These are phyloP conservation scores for Sinelater perroti DNA, from an alignment of 2,888 invertebrate genomes.

Conservation along the genomic window DNA sequence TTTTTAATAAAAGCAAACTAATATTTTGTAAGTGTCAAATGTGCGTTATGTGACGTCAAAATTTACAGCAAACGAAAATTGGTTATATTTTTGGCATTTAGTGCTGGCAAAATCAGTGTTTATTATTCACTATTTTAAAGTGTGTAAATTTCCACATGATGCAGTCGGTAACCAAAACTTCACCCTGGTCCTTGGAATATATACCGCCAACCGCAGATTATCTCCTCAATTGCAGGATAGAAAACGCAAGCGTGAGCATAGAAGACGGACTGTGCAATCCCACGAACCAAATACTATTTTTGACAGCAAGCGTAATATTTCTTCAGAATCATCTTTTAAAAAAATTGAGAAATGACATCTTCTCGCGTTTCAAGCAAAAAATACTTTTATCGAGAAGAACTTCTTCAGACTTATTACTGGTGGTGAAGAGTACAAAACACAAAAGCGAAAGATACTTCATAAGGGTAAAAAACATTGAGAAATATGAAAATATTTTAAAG, in stretches of 20 bases:
- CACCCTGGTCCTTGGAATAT: conserved; percentile 7
- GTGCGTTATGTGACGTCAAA: not conserved
- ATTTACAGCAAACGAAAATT: not conserved
- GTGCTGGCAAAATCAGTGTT: not conserved
- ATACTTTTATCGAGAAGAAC: not conserved
- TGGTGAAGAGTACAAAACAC: conserved; percentile 39
- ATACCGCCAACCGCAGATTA: conserved; percentile 26
- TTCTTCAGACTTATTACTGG: conserved; percentile 43
- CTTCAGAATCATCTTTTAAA: conserved; percentile 42
- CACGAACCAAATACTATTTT: conserved; percentile 40
- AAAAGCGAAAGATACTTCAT: conserved; percentile 40
- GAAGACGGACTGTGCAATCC: conserved; percentile 42
- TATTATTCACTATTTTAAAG: not conserved
- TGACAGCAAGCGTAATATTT: conserved; percentile 46
- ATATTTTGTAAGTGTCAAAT: not conserved
- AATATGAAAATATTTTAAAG: conserved; percentile 40
- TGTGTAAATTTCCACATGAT: not conserved
- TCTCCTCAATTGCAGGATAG: conserved; percentile 22
- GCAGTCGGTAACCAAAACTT: not conserved
- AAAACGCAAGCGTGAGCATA: conserved; percentile 30
- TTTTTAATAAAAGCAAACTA: no score
- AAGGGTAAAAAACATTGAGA: conserved; percentile 42
- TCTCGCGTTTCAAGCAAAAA: not conserved
- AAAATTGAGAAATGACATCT: conserved; percentile 26
- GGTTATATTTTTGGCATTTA: not conserved